Conservation (phyloP, 2,113 vertebrate genomes). For the Sprattus sprattus region DNA sequence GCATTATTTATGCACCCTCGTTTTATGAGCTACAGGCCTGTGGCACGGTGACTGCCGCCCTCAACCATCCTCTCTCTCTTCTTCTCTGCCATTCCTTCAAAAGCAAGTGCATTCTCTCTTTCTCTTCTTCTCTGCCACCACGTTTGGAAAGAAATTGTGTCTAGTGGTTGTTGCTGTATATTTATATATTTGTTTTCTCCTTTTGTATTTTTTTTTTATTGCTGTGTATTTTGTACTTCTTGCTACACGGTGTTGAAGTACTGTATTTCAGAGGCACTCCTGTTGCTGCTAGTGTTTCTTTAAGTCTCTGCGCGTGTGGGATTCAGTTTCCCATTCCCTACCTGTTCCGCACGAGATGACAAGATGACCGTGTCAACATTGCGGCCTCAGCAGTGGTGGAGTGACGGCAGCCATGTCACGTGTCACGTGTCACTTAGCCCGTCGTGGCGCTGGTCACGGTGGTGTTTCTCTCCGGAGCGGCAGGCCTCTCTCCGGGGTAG, state of each 20-base stretch:
- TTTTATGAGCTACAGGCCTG: slow-evolving; percentile 69
- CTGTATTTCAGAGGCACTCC: too few relatives aligned
- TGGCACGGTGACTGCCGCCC: slow-evolving; percentile 64
- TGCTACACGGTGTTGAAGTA: too few relatives aligned
- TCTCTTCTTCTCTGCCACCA: background rate
- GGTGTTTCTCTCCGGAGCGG: background rate
- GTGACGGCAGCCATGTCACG: slow-evolving; percentile 20
- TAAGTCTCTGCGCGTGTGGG: background rate
- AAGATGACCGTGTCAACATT: slow-evolving; percentile 6
- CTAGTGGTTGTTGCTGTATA: too few relatives aligned
- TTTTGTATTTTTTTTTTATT: too few relatives aligned
- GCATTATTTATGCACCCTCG: slow-evolving; percentile 76
- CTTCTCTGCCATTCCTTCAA: slow-evolving; percentile 15
- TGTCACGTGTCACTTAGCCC: slow-evolving; percentile 30
- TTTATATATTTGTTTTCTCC: too few relatives aligned
- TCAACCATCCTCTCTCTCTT: slow-evolving; percentile 50
- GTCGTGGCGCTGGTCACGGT: background rate
- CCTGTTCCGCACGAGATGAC: background rate
- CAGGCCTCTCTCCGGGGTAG: background rate
- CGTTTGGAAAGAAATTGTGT: background rate
- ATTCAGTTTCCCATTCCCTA: background rate
- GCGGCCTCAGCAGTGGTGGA: slow-evolving; percentile 2
- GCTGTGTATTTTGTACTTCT: too few relatives aligned
- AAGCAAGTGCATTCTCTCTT: slow-evolving; percentile 47
- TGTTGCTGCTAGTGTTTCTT: background rate